Evolutionary conservation across 2,888 invertebrate genomes (phyloP).

Genomic region (Odontocolon sp.): DNA sequence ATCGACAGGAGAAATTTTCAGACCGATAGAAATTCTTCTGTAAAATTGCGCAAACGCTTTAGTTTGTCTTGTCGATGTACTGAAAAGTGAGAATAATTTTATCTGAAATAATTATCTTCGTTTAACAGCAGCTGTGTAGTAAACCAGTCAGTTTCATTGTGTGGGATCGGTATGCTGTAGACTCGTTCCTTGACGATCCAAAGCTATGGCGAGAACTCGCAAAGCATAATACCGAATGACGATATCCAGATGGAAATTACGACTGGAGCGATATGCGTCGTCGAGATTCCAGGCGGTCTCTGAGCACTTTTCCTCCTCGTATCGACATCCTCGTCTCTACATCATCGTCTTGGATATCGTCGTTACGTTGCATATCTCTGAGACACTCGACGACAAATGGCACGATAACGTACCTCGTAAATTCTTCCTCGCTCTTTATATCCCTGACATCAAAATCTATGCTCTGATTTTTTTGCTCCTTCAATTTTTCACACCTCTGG

Average conservation of each 20-base stretch:
- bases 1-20: too few species aligned
- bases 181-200: background rate
- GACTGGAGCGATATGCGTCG: constrained; percentile 23
- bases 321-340: background rate
- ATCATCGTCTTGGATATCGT: background rate
- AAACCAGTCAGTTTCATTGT: too few species aligned
- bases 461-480: background rate
- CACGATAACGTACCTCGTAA: constrained; percentile 26
- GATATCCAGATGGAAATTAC: constrained; percentile 54
- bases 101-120: too few species aligned
- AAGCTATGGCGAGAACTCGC: constrained; percentile 6
- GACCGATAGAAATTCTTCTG: too few species aligned
- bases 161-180: too few species aligned
- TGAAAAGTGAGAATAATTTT: too few species aligned
- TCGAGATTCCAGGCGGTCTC: constrained; percentile 43
- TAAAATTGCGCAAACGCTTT: too few species aligned
- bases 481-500: constrained; percentile 1
- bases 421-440: background rate
- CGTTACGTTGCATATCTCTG: background rate
- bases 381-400: background rate
- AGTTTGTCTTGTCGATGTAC: too few species aligned
- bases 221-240: constrained; percentile 34
- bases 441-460: background rate
- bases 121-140: too few species aligned
- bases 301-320: constrained; percentile 5